phyloP scores from a whole-genome alignment of 2,797 vertebrate species.

The Cheirogaleus major region DNA sequence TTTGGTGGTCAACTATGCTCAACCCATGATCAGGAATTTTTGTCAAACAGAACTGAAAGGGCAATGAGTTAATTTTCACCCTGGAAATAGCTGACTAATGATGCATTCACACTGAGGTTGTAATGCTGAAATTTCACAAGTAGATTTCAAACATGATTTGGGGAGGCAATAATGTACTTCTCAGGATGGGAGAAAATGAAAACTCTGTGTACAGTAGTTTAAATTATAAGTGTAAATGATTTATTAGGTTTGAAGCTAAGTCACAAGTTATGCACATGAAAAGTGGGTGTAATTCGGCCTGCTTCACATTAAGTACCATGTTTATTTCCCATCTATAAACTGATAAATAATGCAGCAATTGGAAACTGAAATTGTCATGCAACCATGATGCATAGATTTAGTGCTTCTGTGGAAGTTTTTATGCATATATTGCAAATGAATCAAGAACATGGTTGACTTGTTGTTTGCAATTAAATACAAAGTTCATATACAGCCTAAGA shows the following conservation, averaged over 20 bases:
- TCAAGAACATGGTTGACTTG: neutral
- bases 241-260: slow-evolving; percentile 6
- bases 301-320: neutral
- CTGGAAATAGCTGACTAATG: neutral
- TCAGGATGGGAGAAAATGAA: neutral
- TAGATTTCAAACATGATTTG: neutral
- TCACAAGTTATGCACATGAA: neutral
- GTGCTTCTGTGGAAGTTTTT: neutral
- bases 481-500: neutral
- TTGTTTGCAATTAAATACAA: neutral
- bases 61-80: neutral
- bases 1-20: neutral
- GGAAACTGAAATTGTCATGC: neutral
- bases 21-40: neutral
- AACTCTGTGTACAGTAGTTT: neutral
- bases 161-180: neutral
- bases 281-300: neutral
- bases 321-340: neutral
- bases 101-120: neutral
- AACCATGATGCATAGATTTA: neutral
- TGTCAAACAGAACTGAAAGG: neutral
- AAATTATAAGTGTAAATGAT: neutral
- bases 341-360: slow-evolving; percentile 13
- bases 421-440: neutral
- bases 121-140: neutral